phyloP scores from a whole-genome alignment of 2,113 vertebrate species.

The Solea solea region DNA sequence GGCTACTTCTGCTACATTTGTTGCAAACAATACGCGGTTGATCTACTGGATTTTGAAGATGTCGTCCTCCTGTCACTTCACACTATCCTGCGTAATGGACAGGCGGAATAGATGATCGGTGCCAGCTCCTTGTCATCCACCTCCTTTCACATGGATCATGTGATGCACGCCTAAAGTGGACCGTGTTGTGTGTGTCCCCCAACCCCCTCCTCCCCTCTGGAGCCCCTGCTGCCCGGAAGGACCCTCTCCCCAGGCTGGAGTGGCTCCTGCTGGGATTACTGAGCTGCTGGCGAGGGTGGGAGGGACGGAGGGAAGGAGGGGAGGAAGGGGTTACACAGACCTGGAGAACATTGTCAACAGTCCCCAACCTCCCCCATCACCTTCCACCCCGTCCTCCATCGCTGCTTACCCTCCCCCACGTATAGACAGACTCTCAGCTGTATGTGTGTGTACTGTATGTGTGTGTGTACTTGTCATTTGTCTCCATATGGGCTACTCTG shows the following conservation, averaged over 20 bases:
- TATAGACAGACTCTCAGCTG: conserved; percentile 42
- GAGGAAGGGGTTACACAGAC: conserved; percentile 40
- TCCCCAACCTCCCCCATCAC: conserved; percentile 51
- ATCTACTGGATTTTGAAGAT: conserved; percentile 69
- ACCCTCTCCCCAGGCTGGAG: conserved; percentile 72
- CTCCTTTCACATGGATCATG: conserved; percentile 68
- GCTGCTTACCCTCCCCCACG: conserved; percentile 63
- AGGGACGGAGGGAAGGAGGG: conserved; percentile 5
- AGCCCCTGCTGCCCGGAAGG: conserved; percentile 73
- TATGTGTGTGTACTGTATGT: conserved; percentile 28
- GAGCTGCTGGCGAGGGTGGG: conserved; percentile 53
- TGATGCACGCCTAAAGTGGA: conserved; percentile 67
- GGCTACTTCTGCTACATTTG: conserved; percentile 83
- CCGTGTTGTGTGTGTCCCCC: conserved; percentile 25
- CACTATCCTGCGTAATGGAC: conserved; percentile 79
- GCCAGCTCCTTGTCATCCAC: conserved; percentile 71
- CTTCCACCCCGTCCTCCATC: conserved; percentile 40
- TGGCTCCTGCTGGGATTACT: conserved; percentile 78
- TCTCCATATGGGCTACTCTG: conserved; percentile 47
- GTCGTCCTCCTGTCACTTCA: conserved; percentile 72
- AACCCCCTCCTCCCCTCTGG: conserved; percentile 14
- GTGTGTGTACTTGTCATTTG: conserved; percentile 44
- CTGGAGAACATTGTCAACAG: conserved; percentile 64
- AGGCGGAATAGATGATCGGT: conserved; percentile 72
- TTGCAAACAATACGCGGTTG: conserved; percentile 78